A percentile compares a stretch with the other conserved stretches of the same genome.
Conservation (phyloP, 2,888 invertebrate species). For the Mythimna pallens region DNA sequence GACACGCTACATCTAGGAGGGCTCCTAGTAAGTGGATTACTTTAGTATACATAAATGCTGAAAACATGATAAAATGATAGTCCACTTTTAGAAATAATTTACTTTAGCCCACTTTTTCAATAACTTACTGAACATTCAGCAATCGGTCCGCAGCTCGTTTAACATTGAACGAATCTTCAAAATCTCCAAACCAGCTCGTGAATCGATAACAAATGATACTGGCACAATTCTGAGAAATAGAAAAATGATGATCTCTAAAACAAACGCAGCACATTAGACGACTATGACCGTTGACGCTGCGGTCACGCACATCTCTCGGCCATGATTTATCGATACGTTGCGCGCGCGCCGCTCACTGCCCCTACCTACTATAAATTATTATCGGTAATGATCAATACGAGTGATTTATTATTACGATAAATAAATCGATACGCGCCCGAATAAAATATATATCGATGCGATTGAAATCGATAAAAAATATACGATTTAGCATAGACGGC, state of each 20-base stretch:
- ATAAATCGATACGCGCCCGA: constrained; percentile 82
- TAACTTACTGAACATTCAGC: constrained; percentile 10
- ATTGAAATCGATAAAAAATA: constrained; percentile 70
- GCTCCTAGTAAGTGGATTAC: too few relatives aligned
- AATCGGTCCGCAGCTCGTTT: constrained; percentile 1
- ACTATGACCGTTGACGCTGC: constrained; percentile 59
- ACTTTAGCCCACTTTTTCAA: not conserved
- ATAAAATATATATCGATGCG: constrained; percentile 73
- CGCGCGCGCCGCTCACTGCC: constrained; percentile 70
- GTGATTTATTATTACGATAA: constrained; percentile 87
- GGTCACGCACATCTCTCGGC: constrained; percentile 62
- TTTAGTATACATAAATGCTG: too few relatives aligned
- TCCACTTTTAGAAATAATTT: too few relatives aligned
- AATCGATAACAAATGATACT: constrained; percentile 48
- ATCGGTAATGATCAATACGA: constrained; percentile 85
- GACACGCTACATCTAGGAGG: not conserved
- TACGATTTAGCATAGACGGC: constrained; percentile 65
- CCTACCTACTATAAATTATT: constrained; percentile 86
- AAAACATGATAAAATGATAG: too few relatives aligned
- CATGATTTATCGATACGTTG: constrained; percentile 76
- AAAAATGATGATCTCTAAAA: constrained; percentile 59
- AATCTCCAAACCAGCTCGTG: constrained; percentile 12
- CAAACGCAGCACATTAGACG: constrained; percentile 62
- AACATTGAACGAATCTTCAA: constrained; percentile 18
- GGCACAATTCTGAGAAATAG: constrained; percentile 37